Evolutionary conservation across 2,797 vertebrate genomes (phyloP), one percentile per base, ranked within the genome.

Genomic region (Poecilia gillii): DNA sequence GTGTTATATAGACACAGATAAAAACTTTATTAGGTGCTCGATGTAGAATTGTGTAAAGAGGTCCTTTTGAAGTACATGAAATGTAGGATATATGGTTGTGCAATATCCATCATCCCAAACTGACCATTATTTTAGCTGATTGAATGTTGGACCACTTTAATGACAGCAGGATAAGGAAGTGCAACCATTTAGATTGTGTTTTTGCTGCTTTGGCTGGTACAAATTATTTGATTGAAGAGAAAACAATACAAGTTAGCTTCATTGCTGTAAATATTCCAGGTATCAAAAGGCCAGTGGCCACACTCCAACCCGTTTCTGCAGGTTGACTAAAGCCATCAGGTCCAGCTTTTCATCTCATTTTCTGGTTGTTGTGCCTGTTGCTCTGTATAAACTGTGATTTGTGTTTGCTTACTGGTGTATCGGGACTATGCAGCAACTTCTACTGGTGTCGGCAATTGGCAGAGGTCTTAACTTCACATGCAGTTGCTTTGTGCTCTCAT

Each of bases 391-490:
- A 92, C 93, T 93, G 95, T 96, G 91, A 91, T 92, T 94, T 95
- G 91, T 94, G 91, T 94, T 94, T 92, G 91, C 92, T 92, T 91
- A 90, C 84, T 92, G 88, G 89, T 93, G 90, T 88, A 88, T 90
- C 81, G 53, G 85, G 94, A 95, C 95, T 95, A 95, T 95, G 94
- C 96, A 96, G 95, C 95, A 96, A 96, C 95, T 95, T 95, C 85
- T 95, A 90, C 87, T 94, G 90, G 91, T 92, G 90, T 89, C 88
- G 73, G 88, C 86, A 82, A 81, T 87, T 84, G 55, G 79, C 64
- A 75, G 80, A 75, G 76, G 77, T 86, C 64, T 89, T 59, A 86
- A 78, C 73, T 53, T 85, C 68, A 68, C 53, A 0, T 81, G 75
- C 84, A 80, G 84, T 84, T 16, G 41, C 18, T 0, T 62, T 77